Conservation (phyloP, 92 coral and sea anemone genomes). For the Desmophyllum pertusum region DNA sequence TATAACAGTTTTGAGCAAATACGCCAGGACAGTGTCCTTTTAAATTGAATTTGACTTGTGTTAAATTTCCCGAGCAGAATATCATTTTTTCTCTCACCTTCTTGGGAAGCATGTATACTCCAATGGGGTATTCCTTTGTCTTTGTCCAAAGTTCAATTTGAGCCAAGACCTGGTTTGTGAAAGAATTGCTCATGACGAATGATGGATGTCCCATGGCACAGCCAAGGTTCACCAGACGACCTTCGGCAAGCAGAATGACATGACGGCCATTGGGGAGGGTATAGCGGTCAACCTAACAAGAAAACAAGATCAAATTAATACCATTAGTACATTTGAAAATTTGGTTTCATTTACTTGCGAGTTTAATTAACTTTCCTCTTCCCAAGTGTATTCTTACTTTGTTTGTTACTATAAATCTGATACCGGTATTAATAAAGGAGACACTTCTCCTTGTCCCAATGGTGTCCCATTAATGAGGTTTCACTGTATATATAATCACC, state of each 20-base stretch:
- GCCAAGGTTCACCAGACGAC: constrained; percentile 96
- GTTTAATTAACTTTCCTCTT: neutral
- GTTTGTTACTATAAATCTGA: no score
- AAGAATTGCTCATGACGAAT: constrained; percentile 98
- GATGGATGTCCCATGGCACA: constrained; percentile 99
- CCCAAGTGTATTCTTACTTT: neutral
- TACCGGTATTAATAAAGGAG: no score
- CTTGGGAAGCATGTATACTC: constrained; percentile 96
- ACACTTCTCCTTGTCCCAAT: no score
- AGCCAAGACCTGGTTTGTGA: constrained; percentile 98
- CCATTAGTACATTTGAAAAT: neutral
- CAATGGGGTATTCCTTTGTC: constrained; percentile 75
- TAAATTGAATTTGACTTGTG: no score
- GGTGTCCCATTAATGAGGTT: no score
- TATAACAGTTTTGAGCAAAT: no score
- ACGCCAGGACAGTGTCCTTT: no score
- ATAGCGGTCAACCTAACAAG: constrained; percentile 85
- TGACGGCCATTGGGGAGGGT: constrained; percentile 92
- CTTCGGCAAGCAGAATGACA: constrained; percentile 90
- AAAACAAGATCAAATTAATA: neutral
- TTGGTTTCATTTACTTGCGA: neutral
- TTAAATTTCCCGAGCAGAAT: neutral
- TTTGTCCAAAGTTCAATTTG: constrained; percentile 96
- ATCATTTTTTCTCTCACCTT: constrained; percentile 50
- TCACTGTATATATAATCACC: no score